A percentile compares a stretch with the other conserved stretches of the same genome.
phyloP scores from a whole-genome alignment of 2,888 invertebrate species.

The Thereva unica region DNA sequence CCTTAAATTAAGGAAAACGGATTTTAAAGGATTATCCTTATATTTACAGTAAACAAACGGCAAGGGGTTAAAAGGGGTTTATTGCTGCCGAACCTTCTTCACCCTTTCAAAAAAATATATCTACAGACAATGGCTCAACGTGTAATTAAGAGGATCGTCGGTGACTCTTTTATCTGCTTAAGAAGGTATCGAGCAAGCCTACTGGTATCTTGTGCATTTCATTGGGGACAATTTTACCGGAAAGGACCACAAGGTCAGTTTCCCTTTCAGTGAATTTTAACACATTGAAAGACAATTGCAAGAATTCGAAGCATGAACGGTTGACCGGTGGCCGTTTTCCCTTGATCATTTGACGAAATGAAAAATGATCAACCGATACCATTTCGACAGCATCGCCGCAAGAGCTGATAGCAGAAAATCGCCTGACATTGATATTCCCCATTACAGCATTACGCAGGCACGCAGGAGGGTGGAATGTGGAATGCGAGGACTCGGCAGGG shows the following conservation, averaged over 20 bases:
- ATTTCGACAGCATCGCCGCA: conserved; percentile 34
- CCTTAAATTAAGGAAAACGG: neutral
- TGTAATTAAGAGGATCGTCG: too few species aligned
- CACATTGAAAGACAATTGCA: neutral
- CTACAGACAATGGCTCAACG: too few species aligned
- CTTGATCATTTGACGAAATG: conserved; percentile 27
- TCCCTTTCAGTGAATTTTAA: conserved; percentile 7
- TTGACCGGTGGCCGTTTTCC: neutral
- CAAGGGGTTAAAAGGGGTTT: conserved; percentile 37
- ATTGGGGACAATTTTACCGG: too few species aligned
- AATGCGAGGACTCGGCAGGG: conserved; percentile 15
- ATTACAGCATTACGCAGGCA: conserved; percentile 9
- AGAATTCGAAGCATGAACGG: too few species aligned
- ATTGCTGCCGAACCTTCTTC: conserved; percentile 30
- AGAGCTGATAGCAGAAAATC: conserved; percentile 36
- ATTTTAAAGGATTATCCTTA: conserved; percentile 54
- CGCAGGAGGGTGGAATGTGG: conserved; percentile 12
- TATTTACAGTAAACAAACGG: conserved; percentile 53
- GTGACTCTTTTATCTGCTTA: too few species aligned
- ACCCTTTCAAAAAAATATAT: too few species aligned
- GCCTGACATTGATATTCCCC: conserved; percentile 31
- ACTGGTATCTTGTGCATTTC: too few species aligned
- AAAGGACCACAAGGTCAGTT: neutral
- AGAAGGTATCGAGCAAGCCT: too few species aligned
- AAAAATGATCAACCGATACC: conserved; percentile 38